Percentiles rank a stretch among this genome's conserved stretches.
phyloP scores from a whole-genome alignment of 2,797 vertebrate species.

The Sitta carolinensis region DNA sequence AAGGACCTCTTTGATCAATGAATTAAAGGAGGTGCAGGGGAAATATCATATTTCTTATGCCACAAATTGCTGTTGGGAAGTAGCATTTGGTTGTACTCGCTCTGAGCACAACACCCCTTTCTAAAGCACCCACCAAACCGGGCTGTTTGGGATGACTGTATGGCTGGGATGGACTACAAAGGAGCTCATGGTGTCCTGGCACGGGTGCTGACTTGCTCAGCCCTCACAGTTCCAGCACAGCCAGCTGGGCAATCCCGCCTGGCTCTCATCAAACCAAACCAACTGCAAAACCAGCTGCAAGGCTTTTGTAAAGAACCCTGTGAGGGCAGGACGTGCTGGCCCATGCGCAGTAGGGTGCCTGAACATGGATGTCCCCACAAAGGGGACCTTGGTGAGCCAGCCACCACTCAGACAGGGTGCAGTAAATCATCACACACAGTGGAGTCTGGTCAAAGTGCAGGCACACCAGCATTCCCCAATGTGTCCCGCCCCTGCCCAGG shows the following conservation, averaged over 20 bases:
- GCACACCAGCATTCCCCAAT: rapidly evolving
- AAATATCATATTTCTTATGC: neutral
- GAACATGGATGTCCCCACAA: rapidly evolving
- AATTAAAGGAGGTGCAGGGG: neutral
- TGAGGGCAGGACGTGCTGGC: neutral
- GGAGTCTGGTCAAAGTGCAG: neutral
- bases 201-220: slow-evolving; percentile 13
- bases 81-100: neutral
- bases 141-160: slow-evolving; percentile 41
- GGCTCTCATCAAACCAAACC: neutral
- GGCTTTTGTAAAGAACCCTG: neutral
- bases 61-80: neutral
- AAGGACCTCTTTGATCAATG: slow-evolving; percentile 28
- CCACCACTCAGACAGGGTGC: neutral
- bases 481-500: neutral
- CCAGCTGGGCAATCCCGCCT: neutral
- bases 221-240: neutral
- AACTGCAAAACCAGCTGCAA: neutral
- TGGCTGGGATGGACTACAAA: slow-evolving; percentile 44
- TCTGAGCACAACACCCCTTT: neutral
- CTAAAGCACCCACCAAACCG: neutral
- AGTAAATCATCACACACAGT: neutral
- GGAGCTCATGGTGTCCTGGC: neutral
- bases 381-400: neutral
- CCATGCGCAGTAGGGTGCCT: neutral